Percentiles rank a stretch among this genome's conserved stretches.
Evolutionary conservation across 2,113 vertebrate genomes (phyloP).

Genomic region (Lampris megalopsis): DNA sequence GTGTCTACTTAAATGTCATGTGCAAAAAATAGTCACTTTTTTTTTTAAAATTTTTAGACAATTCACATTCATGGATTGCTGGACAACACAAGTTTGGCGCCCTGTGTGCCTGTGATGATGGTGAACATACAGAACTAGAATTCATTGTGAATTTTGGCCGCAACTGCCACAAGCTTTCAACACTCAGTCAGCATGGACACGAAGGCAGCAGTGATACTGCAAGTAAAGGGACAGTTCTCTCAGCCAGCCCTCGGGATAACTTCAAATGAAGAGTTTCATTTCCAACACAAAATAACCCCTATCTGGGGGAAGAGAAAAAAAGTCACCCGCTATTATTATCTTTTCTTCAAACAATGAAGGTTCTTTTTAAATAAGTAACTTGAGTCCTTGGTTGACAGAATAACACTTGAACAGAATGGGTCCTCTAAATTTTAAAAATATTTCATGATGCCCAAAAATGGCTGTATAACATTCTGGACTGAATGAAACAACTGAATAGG

Average conservation of each 20-base stretch:
- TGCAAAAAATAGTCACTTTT: conserved; percentile 54
- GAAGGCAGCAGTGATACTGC: background rate
- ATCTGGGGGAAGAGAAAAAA: background rate
- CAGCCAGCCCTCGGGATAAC: background rate
- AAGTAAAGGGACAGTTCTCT: conserved; percentile 3
- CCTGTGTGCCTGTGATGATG: conserved; percentile 24
- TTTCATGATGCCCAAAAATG: background rate
- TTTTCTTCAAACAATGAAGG: background rate
- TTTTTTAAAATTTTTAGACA: conserved; percentile 12
- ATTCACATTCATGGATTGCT: conserved; percentile 79
- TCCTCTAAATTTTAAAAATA: background rate
- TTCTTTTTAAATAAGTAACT: background rate
- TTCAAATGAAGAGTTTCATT: background rate
- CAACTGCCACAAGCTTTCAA: background rate
- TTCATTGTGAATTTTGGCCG: conserved; percentile 3
- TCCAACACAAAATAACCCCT: background rate
- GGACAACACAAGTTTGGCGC: conserved; percentile 28
- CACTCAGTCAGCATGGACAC: background rate
- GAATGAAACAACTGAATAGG: background rate
- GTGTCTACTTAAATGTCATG: conserved; percentile 65
- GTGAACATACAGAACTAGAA: conserved; percentile 3
- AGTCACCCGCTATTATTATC: background rate
- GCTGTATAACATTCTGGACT: background rate
- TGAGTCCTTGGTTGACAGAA: too few species aligned
- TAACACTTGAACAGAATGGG: too few species aligned